Conservation (phyloP, 2,113 vertebrate species). For the Xiphias gladius region DNA sequence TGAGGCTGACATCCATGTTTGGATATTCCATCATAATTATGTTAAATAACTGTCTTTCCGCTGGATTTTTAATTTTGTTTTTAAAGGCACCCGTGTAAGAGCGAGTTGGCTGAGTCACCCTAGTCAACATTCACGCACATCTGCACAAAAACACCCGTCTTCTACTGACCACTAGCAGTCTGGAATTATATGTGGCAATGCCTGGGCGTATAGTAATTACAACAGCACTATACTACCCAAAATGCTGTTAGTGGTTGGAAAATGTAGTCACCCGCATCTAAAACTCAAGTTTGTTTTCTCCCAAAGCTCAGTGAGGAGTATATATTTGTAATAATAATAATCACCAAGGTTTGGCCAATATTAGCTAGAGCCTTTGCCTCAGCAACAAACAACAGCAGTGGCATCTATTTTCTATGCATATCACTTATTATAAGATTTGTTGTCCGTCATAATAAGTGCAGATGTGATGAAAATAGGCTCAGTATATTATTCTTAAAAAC, state of each 20-base stretch:
- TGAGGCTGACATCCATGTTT: slow-evolving; percentile 4
- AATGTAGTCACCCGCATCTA: background rate
- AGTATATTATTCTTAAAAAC: background rate
- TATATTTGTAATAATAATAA: slow-evolving; percentile 8
- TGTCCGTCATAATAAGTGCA: background rate
- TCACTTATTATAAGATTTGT: background rate
- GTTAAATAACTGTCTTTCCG: slow-evolving; percentile 6
- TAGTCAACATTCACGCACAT: background rate
- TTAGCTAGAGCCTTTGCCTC: background rate
- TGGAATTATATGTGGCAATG: background rate
- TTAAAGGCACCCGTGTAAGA: background rate
- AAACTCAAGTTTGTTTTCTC: background rate
- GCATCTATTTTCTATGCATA: background rate
- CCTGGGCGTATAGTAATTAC: background rate
- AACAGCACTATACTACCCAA: background rate
- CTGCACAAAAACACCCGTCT: background rate
- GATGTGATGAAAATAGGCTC: slow-evolving; percentile 6
- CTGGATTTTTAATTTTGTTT: background rate
- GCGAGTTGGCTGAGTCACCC: background rate
- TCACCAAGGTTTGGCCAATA: background rate
- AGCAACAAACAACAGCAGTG: background rate
- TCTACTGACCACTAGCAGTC: background rate
- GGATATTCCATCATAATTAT: slow-evolving; percentile 25
- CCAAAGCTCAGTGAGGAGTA: background rate
- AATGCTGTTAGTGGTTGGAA: background rate